Base-by-base conservation (phyloP, 2,888 invertebrate species). In the Glyphotaelius pellucidus region DNA sequence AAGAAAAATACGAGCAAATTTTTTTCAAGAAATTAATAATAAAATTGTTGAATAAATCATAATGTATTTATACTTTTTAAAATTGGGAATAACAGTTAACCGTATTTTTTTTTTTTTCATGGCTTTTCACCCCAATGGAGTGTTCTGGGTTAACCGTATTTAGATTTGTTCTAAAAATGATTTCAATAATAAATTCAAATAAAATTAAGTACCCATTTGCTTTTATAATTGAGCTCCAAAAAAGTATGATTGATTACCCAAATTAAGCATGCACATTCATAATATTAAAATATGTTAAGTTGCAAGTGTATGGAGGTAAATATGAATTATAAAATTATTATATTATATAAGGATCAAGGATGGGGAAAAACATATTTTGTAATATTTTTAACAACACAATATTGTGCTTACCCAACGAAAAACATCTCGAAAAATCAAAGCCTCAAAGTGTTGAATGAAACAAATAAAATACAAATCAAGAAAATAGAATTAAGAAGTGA, bases 351-450 rank as follows among this genome's bases (percentile, higher is more conserved):
- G 67, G 67, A 67, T 67, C 25, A 25, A 67, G 67, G 67, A 67
- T 67, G 67, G 67, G 67, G 11, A 67, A 67, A 19, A 67, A 67
- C 9, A 67, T 67, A 67, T 67, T 67, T 25, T 25, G 67, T 67
- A 67, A n/a, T 67, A 67, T 67, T 25, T 67, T 67, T 67, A 67
- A n/a, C 67, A 67, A 67, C 67, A 67, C 67, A 67, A 25, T 25
- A n/a, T 67, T n/a, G 67, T 79, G 19, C 88, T 90, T 90, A 90
- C 90, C 90, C 90, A 90, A n/a, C 90, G 81, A 90, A 81, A 90
- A 90, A 90, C 80, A 42, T 90, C 81, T 90, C 81, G 90, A 81
- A 90, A 90, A 47, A 90, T 81, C 81, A 90, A 80, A 81, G 90
- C 30, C 90, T 90, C 47, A n/a, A 80, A 81, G 80, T 52, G 31